Base-by-base conservation (phyloP, 2,888 invertebrate species). In the Eristalinus sepulchralis region DNA sequence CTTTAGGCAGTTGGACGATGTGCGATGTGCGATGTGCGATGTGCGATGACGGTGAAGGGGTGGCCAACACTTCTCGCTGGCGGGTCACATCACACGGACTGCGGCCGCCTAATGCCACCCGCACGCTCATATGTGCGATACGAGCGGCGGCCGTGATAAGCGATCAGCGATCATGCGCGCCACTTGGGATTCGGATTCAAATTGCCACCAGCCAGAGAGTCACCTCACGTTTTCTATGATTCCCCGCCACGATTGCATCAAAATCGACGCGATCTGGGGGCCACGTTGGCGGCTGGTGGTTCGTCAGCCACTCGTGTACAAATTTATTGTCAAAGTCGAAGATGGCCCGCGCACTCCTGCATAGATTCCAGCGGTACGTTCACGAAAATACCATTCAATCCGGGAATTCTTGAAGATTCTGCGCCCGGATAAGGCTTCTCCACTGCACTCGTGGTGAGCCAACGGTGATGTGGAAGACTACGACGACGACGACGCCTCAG, bases 211-310 rank as follows among this genome's bases (percentile, higher is more conserved):
- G 82, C 85, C 85, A 64, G 36, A 53, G 77, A 82, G 82, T 85
- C 85, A 82, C 73, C 86, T 86, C 86, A 86, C 86, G 86, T 82
- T 86, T 86, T 86, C 78, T 82, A 78, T 82, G 85, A 86, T 82
- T 86, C 73, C 85, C 70, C 47, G 6, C 78, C 82, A 71, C 71
- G 86, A 86, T 86, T 83, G 86, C 86, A 83, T 86, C 82, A 83
- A 86, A 78, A 86, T 83, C 66, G 64, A 83, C 70, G 79, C 78
- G 70, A 86, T 86, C 78, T 86, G 31, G 31, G 5, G 4, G 24
- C 57, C 5, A 20, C 11, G 5, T 10, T 22, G 57, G 57, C 17
- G 47, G n/a, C 47, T n/a, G 47, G 31, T 27, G 60, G 31, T 60
- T 60, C n/a, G 60, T 60, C 60, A 31, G 27, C 31, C n/a, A 11